A percentile compares a stretch with the other conserved stretches of the same genome.
phyloP scores from a whole-genome alignment of 2,113 vertebrate genomes.

The Leptodactylus fuscus region DNA sequence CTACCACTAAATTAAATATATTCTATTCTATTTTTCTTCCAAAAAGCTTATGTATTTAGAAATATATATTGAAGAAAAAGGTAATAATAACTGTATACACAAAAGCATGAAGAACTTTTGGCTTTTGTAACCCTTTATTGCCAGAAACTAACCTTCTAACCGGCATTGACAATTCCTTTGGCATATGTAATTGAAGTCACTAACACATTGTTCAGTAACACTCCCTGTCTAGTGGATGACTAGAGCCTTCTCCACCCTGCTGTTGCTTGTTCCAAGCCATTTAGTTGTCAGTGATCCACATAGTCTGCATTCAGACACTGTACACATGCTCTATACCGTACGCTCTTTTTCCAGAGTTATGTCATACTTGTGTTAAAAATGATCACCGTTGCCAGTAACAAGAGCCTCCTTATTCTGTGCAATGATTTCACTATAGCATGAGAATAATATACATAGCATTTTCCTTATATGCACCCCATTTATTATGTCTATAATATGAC shows the following conservation, averaged over 20 bases:
- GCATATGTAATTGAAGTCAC: constrained; percentile 18
- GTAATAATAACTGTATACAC: constrained; percentile 9
- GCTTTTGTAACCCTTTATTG: constrained; percentile 23
- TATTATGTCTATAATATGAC: neutral
- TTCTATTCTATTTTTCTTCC: constrained; percentile 20
- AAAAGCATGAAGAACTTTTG: constrained; percentile 36
- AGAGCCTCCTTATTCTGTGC: neutral
- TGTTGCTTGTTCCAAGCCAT: constrained; percentile 29
- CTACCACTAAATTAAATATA: neutral
- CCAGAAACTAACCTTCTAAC: constrained; percentile 31
- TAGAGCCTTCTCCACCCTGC: constrained; percentile 30
- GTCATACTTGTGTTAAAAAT: neutral
- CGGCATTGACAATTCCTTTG: constrained; percentile 18
- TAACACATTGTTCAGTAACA: constrained; percentile 31
- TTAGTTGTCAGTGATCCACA: neutral
- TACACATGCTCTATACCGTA: neutral
- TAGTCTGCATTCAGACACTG: constrained; percentile 20
- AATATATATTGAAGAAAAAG: constrained; percentile 6
- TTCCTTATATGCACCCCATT: neutral
- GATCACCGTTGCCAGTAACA: neutral
- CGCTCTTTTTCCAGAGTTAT: constrained; percentile 22
- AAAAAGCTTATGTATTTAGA: constrained; percentile 56
- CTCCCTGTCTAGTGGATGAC: constrained; percentile 49
- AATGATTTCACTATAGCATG: neutral
- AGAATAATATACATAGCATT: neutral